Percentiles rank a stretch among this genome's conserved stretches.
Conservation (phyloP, 1,140 invertebrate genomes). For the Drosophila willistoni region DNA sequence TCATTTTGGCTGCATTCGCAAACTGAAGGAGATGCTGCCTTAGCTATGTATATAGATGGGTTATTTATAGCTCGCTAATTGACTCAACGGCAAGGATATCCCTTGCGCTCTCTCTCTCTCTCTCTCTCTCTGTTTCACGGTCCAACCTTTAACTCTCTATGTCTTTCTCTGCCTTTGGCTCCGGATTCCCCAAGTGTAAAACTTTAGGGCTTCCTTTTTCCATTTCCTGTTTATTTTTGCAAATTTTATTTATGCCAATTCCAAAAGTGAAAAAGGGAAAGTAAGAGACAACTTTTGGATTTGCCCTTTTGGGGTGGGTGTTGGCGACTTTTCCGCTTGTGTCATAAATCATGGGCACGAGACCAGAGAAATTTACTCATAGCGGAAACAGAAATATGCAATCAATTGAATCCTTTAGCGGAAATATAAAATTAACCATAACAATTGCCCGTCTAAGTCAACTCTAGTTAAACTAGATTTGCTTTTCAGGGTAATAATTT, state of each 20-base stretch:
- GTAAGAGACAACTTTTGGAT: neutral
- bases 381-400: neutral
- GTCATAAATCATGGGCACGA: neutral
- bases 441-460: too few relatives aligned
- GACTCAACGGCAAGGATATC: slow-evolving; percentile 26
- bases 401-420: neutral
- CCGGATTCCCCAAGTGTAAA: slow-evolving; percentile 13
- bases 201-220: slow-evolving; percentile 16
- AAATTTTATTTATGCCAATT: slow-evolving; percentile 34
- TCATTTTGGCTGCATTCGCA: neutral
- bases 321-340: neutral
- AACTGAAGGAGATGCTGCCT: neutral
- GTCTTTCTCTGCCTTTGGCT: neutral
- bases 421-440: slow-evolving; percentile 1
- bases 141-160: neutral
- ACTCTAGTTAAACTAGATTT: too few relatives aligned
- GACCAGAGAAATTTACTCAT: neutral
- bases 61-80: slow-evolving; percentile 57
- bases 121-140: too few relatives aligned
- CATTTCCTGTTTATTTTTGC: slow-evolving; percentile 17
- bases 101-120: neutral
- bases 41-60: neutral
- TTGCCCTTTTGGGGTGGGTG: neutral
- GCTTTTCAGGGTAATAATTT: too few relatives aligned
- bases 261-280: neutral